Conservation (phyloP, 2,888 invertebrate species). For the Priapulus caudatus region DNA sequence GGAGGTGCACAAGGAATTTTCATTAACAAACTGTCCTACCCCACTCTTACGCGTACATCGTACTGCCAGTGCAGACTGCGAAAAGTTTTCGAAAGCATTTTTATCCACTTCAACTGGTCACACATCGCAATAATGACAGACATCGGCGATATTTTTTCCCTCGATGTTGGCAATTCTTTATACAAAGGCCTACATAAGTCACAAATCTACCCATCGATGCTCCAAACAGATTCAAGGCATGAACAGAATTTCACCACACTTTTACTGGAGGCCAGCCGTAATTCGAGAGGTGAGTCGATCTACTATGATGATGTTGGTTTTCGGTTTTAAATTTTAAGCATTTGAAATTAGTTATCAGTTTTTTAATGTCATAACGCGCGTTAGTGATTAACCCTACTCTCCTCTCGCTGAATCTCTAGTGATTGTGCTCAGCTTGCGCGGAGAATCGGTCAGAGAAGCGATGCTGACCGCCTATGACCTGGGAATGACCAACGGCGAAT, state of each 20-base stretch:
- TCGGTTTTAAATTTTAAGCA: no score
- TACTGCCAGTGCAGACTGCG: constrained; percentile 3
- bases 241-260: neutral
- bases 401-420: no score
- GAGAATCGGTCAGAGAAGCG: constrained; percentile 23
- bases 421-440: constrained; percentile 24
- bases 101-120: neutral
- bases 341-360: no score
- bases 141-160: neutral
- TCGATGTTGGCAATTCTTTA: neutral
- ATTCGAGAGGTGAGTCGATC: neutral
- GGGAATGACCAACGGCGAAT: constrained; percentile 27
- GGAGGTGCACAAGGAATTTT: neutral
- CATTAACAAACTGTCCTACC: neutral
- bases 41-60: neutral
- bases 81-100: neutral
- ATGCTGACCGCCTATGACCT: constrained; percentile 24
- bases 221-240: neutral
- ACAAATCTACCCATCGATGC: neutral
- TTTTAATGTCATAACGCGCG: no score
- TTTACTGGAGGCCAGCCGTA: neutral
- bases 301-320: no score
- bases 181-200: neutral
- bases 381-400: neutral
- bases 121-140: neutral